These are phyloP conservation scores for Drosophila nikananu DNA, from an alignment of 1,140 invertebrate genomes.

Conservation along the genomic window DNA sequence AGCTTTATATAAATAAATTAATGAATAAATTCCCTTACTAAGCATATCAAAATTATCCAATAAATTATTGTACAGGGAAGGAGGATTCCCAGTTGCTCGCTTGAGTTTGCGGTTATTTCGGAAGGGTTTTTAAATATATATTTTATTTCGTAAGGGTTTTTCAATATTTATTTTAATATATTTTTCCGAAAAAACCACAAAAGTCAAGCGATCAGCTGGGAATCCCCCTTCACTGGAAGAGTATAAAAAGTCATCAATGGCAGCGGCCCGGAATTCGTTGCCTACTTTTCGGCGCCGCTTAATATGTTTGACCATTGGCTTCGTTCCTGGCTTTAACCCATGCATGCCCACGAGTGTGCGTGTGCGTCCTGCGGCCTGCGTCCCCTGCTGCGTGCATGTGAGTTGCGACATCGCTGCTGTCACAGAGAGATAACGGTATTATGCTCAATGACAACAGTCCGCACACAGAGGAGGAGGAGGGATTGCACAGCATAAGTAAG, in stretches of 20 bases:
- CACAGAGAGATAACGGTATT: conserved; percentile 78
- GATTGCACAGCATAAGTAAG: neutral
- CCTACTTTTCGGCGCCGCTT: conserved; percentile 53
- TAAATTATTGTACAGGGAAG: too few species aligned
- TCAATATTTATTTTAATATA: neutral
- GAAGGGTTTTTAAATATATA: too few species aligned
- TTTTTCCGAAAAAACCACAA: neutral
- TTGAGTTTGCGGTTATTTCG: too few species aligned
- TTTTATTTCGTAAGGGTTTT: too few species aligned
- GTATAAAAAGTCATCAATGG: conserved; percentile 22
- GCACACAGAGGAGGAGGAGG: neutral
- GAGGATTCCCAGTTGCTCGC: too few species aligned
- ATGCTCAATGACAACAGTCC: conserved; percentile 76
- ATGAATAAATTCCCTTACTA: neutral
- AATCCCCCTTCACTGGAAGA: neutral
- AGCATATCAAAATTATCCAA: neutral
- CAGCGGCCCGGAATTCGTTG: conserved; percentile 24
- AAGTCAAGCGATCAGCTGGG: neutral
- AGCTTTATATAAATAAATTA: too few species aligned
- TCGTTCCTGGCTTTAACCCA: conserved; percentile 25
- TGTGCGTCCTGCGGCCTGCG: conserved; percentile 8
- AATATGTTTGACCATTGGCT: conserved; percentile 61
- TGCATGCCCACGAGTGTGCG: conserved; percentile 3
- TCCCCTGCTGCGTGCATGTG: conserved; percentile 31
- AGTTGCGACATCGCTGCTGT: conserved; percentile 59